Percentiles rank a stretch among this genome's conserved stretches.
These are phyloP conservation scores for Maniola jurtina DNA, from an alignment of 1,140 invertebrate genomes.

Conservation along the genomic window DNA sequence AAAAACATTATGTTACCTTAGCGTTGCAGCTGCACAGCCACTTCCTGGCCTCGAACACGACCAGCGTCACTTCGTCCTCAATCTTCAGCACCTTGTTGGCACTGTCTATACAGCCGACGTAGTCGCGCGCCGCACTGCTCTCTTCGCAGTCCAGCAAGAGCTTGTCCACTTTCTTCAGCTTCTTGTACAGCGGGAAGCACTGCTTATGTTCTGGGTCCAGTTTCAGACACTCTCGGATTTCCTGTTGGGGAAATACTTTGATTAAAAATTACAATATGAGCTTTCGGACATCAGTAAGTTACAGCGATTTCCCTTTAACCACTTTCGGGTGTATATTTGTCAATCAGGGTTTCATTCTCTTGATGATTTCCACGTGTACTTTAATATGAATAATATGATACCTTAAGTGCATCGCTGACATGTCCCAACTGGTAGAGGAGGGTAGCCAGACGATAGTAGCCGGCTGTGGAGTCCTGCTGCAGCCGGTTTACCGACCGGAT, in stretches of 20 bases:
- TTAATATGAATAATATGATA: constrained; percentile 36
- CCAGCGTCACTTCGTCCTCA: constrained; percentile 85
- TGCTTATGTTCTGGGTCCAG: constrained; percentile 98
- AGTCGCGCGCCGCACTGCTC: constrained; percentile 84
- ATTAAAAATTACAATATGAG: no score
- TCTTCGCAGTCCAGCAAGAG: constrained; percentile 87
- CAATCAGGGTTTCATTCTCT: no score
- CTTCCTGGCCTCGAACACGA: constrained; percentile 87
- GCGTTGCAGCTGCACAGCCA: constrained; percentile 87
- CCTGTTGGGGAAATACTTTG: no score
- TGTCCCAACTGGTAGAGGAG: constrained; percentile 95
- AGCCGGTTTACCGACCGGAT: constrained; percentile 94
- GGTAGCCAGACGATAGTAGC: constrained; percentile 89
- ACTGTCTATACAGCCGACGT: constrained; percentile 86
- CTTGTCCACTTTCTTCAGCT: constrained; percentile 97
- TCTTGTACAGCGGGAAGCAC: constrained; percentile 98
- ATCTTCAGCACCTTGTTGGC: constrained; percentile 83
- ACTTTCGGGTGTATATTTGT: no score
- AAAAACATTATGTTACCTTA: constrained; percentile 64
- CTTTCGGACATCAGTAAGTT: no score
- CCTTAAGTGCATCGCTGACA: constrained; percentile 93
- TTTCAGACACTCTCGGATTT: constrained; percentile 98
- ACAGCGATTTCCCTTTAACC: no score
- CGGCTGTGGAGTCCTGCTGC: constrained; percentile 93
- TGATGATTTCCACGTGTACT: no score